Percentiles rank a stretch among this genome's conserved stretches.
phyloP scores from a whole-genome alignment of 2,113 vertebrate species.

The Hyperopisus bebe region DNA sequence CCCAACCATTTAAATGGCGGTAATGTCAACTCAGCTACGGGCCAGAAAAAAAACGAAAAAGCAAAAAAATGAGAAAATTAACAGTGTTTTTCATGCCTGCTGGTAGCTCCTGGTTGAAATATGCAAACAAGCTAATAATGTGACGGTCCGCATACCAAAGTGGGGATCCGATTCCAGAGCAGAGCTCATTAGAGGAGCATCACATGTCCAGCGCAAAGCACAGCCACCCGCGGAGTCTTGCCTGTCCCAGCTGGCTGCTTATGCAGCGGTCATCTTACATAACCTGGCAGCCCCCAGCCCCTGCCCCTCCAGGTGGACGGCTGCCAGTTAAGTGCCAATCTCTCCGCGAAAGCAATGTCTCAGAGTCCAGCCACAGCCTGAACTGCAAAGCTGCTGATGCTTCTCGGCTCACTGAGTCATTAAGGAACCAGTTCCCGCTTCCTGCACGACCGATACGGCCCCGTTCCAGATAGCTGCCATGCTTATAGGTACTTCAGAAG shows the following conservation, averaged over 20 bases:
- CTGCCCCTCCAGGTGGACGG: neutral
- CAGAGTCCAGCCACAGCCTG: neutral
- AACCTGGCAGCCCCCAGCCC: neutral
- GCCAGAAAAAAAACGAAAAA: neutral
- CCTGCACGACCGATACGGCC: neutral
- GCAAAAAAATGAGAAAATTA: neutral
- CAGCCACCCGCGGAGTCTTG: neutral
- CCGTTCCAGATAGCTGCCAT: neutral
- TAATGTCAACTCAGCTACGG: neutral
- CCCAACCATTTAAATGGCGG: neutral
- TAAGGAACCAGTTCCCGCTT: neutral
- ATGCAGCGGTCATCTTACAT: conserved; percentile 9
- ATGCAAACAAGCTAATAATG: neutral
- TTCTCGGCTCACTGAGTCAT: neutral
- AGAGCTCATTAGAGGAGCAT: conserved; percentile 2
- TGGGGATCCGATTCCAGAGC: neutral
- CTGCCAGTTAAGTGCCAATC: neutral
- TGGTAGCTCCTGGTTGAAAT: neutral
- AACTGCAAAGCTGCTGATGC: neutral
- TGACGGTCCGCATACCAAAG: neutral
- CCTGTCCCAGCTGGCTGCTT: neutral
- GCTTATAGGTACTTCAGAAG: neutral
- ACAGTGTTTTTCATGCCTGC: neutral
- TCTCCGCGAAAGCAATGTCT: neutral
- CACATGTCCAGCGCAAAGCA: neutral